Percentiles rank a stretch among this genome's conserved stretches.
These are phyloP conservation scores for Galeopterus variegatus DNA, from an alignment of 2,113 vertebrate genomes.

Conservation along the genomic window DNA sequence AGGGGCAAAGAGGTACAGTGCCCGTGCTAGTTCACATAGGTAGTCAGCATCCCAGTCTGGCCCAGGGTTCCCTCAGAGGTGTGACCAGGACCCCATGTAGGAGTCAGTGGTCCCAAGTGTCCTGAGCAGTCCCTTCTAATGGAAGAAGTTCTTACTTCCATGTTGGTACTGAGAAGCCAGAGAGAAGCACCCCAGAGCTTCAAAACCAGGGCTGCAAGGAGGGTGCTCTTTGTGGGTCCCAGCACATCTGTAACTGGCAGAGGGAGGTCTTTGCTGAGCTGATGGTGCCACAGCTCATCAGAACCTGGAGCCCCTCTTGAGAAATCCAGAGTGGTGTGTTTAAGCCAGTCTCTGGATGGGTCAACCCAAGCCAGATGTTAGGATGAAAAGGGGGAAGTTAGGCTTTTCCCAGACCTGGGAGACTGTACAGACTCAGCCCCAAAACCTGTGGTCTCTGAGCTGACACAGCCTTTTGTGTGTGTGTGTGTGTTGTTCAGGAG, in stretches of 20 bases:
- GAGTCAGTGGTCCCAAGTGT: not conserved
- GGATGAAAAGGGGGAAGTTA: constrained; percentile 76
- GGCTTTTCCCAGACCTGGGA: constrained; percentile 68
- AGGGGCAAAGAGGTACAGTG: not conserved
- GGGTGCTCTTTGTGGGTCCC: not conserved
- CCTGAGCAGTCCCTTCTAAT: not conserved
- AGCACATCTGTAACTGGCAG: not conserved
- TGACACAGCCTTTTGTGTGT: constrained; percentile 55
- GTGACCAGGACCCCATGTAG: not conserved
- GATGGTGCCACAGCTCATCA: not conserved
- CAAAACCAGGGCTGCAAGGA: not conserved
- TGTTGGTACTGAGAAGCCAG: not conserved
- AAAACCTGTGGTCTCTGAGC: constrained; percentile 49
- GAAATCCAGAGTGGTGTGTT: constrained; percentile 9
- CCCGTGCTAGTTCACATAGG: not conserved
- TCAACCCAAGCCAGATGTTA: constrained; percentile 65
- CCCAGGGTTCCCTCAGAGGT: not conserved
- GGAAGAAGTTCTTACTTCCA: not conserved
- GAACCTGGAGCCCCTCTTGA: not conserved
- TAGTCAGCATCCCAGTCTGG: not conserved
- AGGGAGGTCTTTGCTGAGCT: constrained; percentile 1
- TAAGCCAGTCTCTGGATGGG: not conserved
- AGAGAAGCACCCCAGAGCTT: not conserved
- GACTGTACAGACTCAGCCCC: constrained; percentile 44
- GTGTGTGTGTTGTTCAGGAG: constrained; percentile 88